These are phyloP conservation scores for Eristalinus aeneus DNA, from an alignment of 2,888 invertebrate genomes.

Conservation along the genomic window DNA sequence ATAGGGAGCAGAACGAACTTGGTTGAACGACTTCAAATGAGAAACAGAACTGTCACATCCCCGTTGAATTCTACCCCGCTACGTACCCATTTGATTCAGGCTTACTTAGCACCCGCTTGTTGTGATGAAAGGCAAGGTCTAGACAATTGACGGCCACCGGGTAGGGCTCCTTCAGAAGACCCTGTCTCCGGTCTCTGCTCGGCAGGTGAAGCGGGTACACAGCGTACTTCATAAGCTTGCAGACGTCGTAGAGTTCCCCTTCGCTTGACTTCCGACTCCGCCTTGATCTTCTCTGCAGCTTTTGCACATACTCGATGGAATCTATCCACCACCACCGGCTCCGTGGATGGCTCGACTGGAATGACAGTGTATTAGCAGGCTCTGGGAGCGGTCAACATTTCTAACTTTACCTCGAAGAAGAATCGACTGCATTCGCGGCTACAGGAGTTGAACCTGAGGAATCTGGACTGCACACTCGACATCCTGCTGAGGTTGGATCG, in stretches of 20 bases:
- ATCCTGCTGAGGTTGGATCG: slow-evolving; percentile 74
- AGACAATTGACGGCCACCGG: slow-evolving; percentile 50
- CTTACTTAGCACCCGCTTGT: not conserved
- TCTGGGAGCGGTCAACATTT: not conserved
- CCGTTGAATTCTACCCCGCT: no score
- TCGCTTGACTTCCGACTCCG: not conserved
- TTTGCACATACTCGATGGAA: slow-evolving; percentile 64
- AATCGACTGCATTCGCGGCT: slow-evolving; percentile 49
- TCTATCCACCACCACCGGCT: slow-evolving; percentile 72
- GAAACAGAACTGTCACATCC: not conserved
- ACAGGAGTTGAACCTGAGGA: slow-evolving; percentile 25
- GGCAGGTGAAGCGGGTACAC: slow-evolving; percentile 45
- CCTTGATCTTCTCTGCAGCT: slow-evolving; percentile 24
- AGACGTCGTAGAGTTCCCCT: not conserved
- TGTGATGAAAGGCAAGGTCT: slow-evolving; percentile 22
- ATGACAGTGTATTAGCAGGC: not conserved
- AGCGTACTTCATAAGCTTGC: slow-evolving; percentile 39
- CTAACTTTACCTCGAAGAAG: slow-evolving; percentile 31
- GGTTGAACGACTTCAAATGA: not conserved
- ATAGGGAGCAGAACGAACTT: not conserved
- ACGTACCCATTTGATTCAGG: slow-evolving; percentile 19
- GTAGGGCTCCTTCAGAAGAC: slow-evolving; percentile 32
- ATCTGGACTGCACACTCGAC: slow-evolving; percentile 34
- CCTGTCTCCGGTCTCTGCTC: slow-evolving; percentile 14
- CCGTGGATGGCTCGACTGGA: slow-evolving; percentile 34